Evolutionary conservation across 2,888 invertebrate species (phyloP).

Genomic region (Nemurella pictetii): DNA sequence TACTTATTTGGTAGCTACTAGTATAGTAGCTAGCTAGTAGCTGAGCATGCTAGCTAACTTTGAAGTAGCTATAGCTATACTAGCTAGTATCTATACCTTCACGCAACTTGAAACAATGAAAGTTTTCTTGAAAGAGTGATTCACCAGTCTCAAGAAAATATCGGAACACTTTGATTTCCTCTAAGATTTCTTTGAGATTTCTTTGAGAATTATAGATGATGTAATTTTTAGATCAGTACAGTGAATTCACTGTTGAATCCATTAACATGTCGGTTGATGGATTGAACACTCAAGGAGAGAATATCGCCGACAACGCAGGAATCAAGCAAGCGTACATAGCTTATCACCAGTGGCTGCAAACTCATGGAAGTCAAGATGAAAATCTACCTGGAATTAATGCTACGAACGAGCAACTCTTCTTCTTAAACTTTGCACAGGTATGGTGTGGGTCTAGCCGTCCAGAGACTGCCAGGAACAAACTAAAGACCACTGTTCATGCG

Average conservation of each 20-base stretch:
- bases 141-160: too few relatives aligned
- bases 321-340: constrained; percentile 88
- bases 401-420: constrained; percentile 82
- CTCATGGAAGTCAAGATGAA: constrained; percentile 64
- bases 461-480: constrained; percentile 76
- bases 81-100: too few relatives aligned
- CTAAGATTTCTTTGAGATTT: too few relatives aligned
- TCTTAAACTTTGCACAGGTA: constrained; percentile 86
- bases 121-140: too few relatives aligned
- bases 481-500: constrained; percentile 82
- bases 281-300: constrained; percentile 85
- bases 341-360: constrained; percentile 73
- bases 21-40: too few relatives aligned
- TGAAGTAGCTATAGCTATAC: too few relatives aligned
- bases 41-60: too few relatives aligned
- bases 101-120: too few relatives aligned
- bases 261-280: constrained; percentile 77
- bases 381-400: constrained; percentile 72
- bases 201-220: neutral
- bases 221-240: constrained; percentile 70
- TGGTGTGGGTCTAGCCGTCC: constrained; percentile 83
- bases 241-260: constrained; percentile 78
- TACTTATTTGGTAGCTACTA: too few relatives aligned
- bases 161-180: too few relatives aligned
- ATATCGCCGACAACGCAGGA: constrained; percentile 96